Base-by-base conservation (phyloP, 2,113 vertebrate genomes). In the Rhinoderma darwinii region DNA sequence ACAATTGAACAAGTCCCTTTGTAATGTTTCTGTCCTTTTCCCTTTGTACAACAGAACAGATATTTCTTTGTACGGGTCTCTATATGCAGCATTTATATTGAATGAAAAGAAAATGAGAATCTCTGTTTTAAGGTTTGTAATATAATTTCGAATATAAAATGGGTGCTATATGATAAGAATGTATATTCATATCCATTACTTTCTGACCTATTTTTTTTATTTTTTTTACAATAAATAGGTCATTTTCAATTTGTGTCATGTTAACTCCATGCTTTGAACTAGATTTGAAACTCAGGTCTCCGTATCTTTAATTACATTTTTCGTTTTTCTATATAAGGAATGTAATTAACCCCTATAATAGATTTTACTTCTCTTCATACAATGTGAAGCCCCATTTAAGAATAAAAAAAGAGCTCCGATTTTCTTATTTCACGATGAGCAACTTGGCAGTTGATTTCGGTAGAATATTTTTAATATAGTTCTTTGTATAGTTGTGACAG, bases 51-150 rank as follows among this genome's bases (percentile, higher is more conserved):
- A 11, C 44, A 50, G 74, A 77, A 77, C 74, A 77, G 32, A 20
- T 76, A 76, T 47, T 32, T 17, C 15, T 32, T 51, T 77, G 44
- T 51, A 6, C 27, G 12, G 56, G 32, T 12, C 17, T 56, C 25
- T 54, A 35, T 37, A 79, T 56, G 27, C 47, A 56, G 30, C 50
- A 56, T 79, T 30, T 54, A 54, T 47, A 56, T 37, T 50, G 43
- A 32, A 79, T 79, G 18, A 50, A 79, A 79, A 32, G 43, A 30
- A 79, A 79, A 79, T 79, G 75, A 20, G 43, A 78, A 35, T 50
- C 44, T 47, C 41, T 76, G n/a, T 32, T 10, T 30, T 50, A 76
- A 47, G n/a, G 27, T 27, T 75, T 75, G 72, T 44, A 44, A 43
- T 75, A 5, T 41, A 41, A 44, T 74, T 74, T 44, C 22, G 10